Conservation (phyloP, 2,888 invertebrate species). For the Oithona nana region DNA sequence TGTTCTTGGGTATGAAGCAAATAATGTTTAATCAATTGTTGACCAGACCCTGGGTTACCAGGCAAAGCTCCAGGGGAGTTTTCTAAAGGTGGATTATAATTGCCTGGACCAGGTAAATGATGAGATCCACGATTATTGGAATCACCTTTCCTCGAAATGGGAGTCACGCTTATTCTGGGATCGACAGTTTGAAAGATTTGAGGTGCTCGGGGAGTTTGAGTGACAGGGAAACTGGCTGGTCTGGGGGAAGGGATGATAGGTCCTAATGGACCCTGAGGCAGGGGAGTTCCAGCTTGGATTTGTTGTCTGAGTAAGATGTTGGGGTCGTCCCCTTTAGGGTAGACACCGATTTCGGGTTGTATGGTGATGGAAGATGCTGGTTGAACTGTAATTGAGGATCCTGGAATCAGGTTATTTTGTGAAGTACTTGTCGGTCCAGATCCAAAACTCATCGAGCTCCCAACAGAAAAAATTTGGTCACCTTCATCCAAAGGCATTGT, state of each 20-base stretch:
- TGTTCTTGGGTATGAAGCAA: neutral
- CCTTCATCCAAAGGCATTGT: too few species aligned
- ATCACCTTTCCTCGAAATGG: neutral
- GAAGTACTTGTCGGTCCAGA: too few species aligned
- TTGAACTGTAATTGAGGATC: neutral
- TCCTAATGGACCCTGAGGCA: conserved; percentile 10
- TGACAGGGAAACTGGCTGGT: neutral
- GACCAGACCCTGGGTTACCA: conserved; percentile 11
- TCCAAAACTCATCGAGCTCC: too few species aligned
- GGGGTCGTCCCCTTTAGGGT: conserved; percentile 1
- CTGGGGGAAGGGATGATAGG: conserved; percentile 6
- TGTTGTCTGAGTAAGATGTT: conserved; percentile 3
- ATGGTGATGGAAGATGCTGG: neutral
- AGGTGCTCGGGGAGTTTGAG: conserved; percentile 6
- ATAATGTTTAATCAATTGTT: conserved; percentile 13
- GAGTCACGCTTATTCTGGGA: neutral
- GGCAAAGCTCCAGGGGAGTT: neutral
- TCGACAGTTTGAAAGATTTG: neutral
- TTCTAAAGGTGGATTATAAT: conserved; percentile 10
- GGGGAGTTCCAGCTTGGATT: neutral
- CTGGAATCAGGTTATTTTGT: too few species aligned
- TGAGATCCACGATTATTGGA: neutral
- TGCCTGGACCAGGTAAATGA: conserved; percentile 3
- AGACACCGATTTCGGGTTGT: neutral
- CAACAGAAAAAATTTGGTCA: too few species aligned